Base-by-base conservation (phyloP, 2,888 invertebrate species). In the Malthinus flaveolus region DNA sequence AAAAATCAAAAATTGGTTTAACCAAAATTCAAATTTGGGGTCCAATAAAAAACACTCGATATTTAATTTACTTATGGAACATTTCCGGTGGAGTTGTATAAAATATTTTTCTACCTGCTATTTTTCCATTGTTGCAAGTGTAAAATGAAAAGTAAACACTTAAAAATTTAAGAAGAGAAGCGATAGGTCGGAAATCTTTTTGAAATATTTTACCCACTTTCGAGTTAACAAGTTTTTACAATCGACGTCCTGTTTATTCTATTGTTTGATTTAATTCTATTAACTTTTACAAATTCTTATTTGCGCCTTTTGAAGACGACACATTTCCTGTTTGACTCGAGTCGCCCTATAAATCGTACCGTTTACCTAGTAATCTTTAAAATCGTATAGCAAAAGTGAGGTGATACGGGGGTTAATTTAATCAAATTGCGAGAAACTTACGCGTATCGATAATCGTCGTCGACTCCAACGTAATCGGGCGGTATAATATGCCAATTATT, bases 401-500 rank as follows among this genome's bases (percentile, higher is more conserved):
- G n/a, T n/a, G n/a, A n/a, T n/a, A n/a, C n/a, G n/a, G n/a, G 23
- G 23, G 23, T 23, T 23, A 23, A 23, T 7, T 15, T 10, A 34
- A 33, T 13, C 23, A 8, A 35, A 49, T 13, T 11, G 44, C 15
- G 31, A 49, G 57, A 32, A 67, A 84, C 86, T 85, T 78, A 86
- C 86, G 84, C 81, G 72, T 85, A 85, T 37, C 87, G 82, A 75
- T 88, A 89, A 71, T 89, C 89, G 49, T 89, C 89, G 42, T 88
- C 89, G 78, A 83, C 75, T 62, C 80, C 82, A 36, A 85, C 84
- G 74, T 89, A 89, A 76, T 89, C 89, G 71, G 87, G 86, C 7
- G 88, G 88, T 66, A 87, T 84, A 66, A 87, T 83, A 58, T 87
- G 83, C 88, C 88, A 89, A 71, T 84, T 83, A 68, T 83, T 83